Evolutionary conservation across 2,113 vertebrate species (phyloP).

Genomic region (Nothoprocta pentlandii): DNA sequence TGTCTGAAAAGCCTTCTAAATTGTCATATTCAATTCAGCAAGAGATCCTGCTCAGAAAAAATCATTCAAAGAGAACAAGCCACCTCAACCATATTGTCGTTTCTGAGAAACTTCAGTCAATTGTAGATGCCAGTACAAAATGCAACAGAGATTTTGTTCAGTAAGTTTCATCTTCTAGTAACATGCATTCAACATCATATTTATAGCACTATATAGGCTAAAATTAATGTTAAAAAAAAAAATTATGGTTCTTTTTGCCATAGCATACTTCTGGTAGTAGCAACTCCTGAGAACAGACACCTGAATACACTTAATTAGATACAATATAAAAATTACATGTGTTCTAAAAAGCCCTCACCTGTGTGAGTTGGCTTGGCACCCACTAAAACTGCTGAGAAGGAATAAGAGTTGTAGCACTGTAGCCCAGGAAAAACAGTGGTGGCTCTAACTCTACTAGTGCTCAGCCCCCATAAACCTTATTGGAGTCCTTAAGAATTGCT

Average conservation of each 20-base stretch:
- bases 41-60: not conserved
- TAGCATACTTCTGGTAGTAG: rapidly evolving
- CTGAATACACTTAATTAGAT: not conserved
- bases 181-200: not conserved
- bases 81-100: not conserved
- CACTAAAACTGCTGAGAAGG: not conserved
- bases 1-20: not conserved
- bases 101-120: not conserved
- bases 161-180: not conserved
- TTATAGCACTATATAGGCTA: not conserved
- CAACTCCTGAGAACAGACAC: not conserved
- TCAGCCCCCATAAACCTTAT: not conserved
- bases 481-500: not conserved
- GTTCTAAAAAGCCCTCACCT: not conserved
- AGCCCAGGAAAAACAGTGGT: not conserved
- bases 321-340: not conserved
- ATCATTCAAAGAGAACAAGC: not conserved
- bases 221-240: not conserved
- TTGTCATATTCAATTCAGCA: not conserved
- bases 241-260: not conserved
- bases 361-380: not conserved
- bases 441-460: not conserved
- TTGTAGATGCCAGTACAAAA: not conserved
- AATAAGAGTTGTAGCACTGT: not conserved
- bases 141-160: not conserved